Base-by-base conservation (phyloP, 2,888 invertebrate genomes). In the Drosophila quasianomalipes region DNA sequence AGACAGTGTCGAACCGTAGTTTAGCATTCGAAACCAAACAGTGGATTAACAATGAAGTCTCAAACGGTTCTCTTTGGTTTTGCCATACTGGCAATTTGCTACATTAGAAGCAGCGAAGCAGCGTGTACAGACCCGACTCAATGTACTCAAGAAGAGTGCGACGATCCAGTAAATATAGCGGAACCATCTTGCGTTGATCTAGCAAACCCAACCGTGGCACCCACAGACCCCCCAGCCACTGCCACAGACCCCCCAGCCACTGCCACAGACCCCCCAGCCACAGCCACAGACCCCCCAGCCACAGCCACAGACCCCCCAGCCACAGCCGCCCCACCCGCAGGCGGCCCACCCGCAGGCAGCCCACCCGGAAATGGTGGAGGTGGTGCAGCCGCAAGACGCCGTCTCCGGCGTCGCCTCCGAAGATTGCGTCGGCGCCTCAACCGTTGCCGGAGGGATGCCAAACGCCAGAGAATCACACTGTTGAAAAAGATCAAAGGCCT, bases 381-480 rank as follows among this genome's bases (percentile, higher is more conserved):
- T 9, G 39, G 4, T 22, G 12, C 22, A 12, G 22, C 2, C n/a
- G 44, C 22, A 44, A 22, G 2, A 44, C 12, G 12, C 1, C 65
- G 49, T n/a, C 54, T 74, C n/a, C 26, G 14, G 26, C 58, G 54
- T 7, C 74, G 59, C 52, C 22, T 71, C 3, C 19, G 16, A 5
- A 0, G 0, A 2, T 54, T 72, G 26, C 52, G 47, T 9, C 44
- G 19, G 10, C 30, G 28, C 0, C 54, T 72, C 2, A 4, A 0
- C 7, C n/a, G 22, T 0, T 73, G 74, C 51, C 31, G 28, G 14
- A 2, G 0, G 12, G 0, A 41, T 9, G 41, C 37, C 16, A 52
- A 31, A 4, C 12, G 33, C 10, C 47, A 70, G 33, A 49, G 70
- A 14, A 39, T 3, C 19, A 5, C 9, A 4, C 30, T 70, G 28